Evolutionary conservation across 1,140 invertebrate species (phyloP).

Genomic region (Pseudomyrmex pallidus): DNA sequence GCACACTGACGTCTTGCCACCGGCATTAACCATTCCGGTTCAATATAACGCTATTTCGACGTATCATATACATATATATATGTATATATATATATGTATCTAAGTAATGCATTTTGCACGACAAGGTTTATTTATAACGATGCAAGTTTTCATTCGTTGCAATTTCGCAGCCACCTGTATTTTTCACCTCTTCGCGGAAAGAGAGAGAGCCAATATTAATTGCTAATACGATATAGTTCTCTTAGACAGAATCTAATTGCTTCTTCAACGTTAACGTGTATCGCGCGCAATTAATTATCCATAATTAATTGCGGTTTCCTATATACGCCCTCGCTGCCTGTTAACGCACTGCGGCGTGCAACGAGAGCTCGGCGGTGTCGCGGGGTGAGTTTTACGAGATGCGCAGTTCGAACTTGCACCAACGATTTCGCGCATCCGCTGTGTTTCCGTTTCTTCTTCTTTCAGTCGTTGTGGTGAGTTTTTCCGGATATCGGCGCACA

Average conservation of each 20-base stretch:
- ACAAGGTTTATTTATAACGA: neutral
- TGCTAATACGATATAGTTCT: neutral
- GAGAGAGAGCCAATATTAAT: neutral
- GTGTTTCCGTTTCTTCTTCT: neutral
- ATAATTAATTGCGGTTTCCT: too few species aligned
- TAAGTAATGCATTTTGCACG: neutral
- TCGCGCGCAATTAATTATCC: neutral
- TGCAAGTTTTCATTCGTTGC: neutral
- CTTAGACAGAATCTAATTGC: constrained; percentile 1
- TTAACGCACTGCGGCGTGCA: constrained; percentile 66
- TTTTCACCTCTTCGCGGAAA: neutral
- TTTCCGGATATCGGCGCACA: neutral
- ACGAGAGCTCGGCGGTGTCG: constrained; percentile 2
- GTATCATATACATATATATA: constrained; percentile 1
- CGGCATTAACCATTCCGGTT: constrained; percentile 16
- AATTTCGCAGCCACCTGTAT: neutral
- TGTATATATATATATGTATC: neutral
- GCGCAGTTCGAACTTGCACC: constrained; percentile 51
- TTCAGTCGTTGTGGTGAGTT: constrained; percentile 33
- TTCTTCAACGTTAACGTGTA: neutral
- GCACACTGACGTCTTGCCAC: neutral
- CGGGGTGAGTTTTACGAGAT: constrained; percentile 41
- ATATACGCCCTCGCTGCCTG: neutral
- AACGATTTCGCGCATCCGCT: neutral
- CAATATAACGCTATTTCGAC: constrained; percentile 28